Conservation (phyloP, 2,888 invertebrate species). For the Brachyptera putata region DNA sequence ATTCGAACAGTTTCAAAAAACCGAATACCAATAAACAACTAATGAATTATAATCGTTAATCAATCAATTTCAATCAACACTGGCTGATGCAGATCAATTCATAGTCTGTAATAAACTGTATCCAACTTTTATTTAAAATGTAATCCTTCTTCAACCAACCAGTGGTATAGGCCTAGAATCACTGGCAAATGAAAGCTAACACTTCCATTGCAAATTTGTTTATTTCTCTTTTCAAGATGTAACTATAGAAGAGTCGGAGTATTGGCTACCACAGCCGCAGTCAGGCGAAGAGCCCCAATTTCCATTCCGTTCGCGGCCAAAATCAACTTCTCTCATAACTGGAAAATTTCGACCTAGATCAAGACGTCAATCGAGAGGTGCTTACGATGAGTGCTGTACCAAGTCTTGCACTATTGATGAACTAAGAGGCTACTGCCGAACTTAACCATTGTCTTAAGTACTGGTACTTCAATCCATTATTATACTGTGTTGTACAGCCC, state of each 20-base stretch:
- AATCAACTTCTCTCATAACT: slow-evolving; percentile 41
- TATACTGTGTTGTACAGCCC: slow-evolving; percentile 7
- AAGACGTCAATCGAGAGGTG: slow-evolving; percentile 39
- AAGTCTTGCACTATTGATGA: slow-evolving; percentile 44
- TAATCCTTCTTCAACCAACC: neutral
- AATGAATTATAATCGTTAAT: too few relatives aligned
- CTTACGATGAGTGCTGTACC: slow-evolving; percentile 47
- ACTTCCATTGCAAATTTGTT: neutral
- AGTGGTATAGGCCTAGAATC: too few relatives aligned
- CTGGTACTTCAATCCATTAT: neutral
- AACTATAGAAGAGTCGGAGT: slow-evolving; percentile 13
- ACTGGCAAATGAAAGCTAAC: too few relatives aligned
- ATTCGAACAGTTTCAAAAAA: too few relatives aligned
- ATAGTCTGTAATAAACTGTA: too few relatives aligned
- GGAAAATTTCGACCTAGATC: slow-evolving; percentile 38
- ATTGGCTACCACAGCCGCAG: slow-evolving; percentile 21
- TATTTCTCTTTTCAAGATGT: slow-evolving; percentile 4
- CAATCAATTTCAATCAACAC: too few relatives aligned
- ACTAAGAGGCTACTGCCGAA: slow-evolving; percentile 43
- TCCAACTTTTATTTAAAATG: too few relatives aligned
- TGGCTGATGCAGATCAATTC: too few relatives aligned
- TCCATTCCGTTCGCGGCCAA: slow-evolving; percentile 41
- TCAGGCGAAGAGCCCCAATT: slow-evolving; percentile 32
- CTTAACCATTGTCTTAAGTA: neutral
- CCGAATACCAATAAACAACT: too few relatives aligned